Conservation (phyloP, 2,113 vertebrate species). For the Python bivittatus region DNA sequence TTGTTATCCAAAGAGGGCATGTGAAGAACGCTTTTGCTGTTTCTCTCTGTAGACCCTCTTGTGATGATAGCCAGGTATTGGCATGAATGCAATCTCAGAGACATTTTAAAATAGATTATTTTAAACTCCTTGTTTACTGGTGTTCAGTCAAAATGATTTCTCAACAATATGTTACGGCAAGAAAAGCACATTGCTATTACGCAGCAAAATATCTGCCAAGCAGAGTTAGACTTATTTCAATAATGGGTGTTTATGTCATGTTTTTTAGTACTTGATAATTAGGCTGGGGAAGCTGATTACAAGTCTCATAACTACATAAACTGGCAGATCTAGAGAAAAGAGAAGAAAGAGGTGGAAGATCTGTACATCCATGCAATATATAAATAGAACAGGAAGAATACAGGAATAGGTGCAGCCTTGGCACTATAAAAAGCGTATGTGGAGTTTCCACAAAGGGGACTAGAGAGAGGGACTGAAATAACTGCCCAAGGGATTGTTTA, state of each 20-base stretch:
- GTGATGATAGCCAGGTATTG: not conserved
- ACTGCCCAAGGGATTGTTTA: not conserved
- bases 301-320: not conserved
- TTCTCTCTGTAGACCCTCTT: not conserved
- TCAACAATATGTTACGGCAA: not conserved
- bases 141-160: not conserved
- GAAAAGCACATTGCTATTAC: not conserved
- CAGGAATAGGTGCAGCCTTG: not conserved
- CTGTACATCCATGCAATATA: not conserved
- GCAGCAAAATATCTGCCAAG: not conserved
- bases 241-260: not conserved
- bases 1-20: not conserved
- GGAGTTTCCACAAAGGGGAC: not conserved
- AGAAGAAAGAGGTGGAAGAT: not conserved
- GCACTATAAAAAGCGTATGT: not conserved
- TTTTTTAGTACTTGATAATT: not conserved
- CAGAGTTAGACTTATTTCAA: not conserved
- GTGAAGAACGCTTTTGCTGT: not conserved
- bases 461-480: not conserved
- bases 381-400: not conserved
- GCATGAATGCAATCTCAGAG: not conserved
- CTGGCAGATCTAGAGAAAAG: not conserved
- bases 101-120: not conserved
- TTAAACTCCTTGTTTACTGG: not conserved
- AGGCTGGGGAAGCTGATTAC: not conserved